Evolutionary conservation across 2,888 invertebrate species (phyloP).

Genomic region (Caenorhabditis plicata): DNA sequence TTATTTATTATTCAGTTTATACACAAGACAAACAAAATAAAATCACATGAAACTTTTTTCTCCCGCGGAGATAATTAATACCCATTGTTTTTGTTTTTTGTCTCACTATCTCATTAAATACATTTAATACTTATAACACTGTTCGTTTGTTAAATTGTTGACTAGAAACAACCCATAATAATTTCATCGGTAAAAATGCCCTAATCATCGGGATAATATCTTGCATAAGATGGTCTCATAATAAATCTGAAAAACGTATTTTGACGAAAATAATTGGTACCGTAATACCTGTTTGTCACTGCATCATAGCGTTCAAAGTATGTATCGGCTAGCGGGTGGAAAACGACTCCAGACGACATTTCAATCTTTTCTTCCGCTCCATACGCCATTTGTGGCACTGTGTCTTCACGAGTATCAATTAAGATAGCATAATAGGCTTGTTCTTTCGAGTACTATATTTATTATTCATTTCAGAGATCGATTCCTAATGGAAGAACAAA

Average conservation of each 20-base stretch:
- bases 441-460: neutral
- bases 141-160: too few species aligned
- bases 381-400: constrained; percentile 61
- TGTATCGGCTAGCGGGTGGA: constrained; percentile 67
- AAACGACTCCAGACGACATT: constrained; percentile 61
- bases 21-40: too few species aligned
- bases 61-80: too few species aligned
- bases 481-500: too few species aligned
- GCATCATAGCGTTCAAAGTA: constrained; percentile 66
- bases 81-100: too few species aligned
- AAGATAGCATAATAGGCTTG: constrained; percentile 70
- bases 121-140: too few species aligned
- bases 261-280: neutral
- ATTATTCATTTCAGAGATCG: too few species aligned
- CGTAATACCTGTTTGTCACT: constrained; percentile 5
- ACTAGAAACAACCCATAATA: too few species aligned
- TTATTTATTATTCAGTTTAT: too few species aligned
- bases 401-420: constrained; percentile 69
- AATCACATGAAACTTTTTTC: too few species aligned
- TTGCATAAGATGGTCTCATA: constrained; percentile 13
- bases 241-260: constrained; percentile 11
- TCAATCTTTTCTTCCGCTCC: constrained; percentile 66
- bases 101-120: too few species aligned
- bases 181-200: too few species aligned
- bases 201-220: constrained; percentile 21